Percentiles rank a stretch among this genome's conserved stretches.
Conservation (phyloP, 2,113 vertebrate species). For the Rhea americana region DNA sequence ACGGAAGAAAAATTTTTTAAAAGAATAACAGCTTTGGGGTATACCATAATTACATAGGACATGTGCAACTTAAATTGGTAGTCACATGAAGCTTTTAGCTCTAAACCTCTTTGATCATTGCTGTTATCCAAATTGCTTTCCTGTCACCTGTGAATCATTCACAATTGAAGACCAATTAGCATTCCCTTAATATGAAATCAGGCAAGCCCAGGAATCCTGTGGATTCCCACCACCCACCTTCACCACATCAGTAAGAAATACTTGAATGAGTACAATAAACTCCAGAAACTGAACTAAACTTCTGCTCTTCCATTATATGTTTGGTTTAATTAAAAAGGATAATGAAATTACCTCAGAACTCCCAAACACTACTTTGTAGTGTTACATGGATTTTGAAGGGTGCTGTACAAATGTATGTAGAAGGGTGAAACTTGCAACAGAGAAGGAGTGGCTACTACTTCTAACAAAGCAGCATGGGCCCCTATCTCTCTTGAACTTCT, state of each 20-base stretch:
- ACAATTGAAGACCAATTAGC: neutral
- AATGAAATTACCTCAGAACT: neutral
- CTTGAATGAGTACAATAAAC: neutral
- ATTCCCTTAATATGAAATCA: neutral
- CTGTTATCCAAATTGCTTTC: neutral
- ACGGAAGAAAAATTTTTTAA: neutral
- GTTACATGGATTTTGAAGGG: too few species aligned
- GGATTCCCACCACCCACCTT: neutral
- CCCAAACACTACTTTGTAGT: too few species aligned
- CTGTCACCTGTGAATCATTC: neutral
- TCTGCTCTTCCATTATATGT: neutral
- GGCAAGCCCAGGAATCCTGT: neutral
- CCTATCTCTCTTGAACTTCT: neutral
- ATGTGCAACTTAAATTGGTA: neutral
- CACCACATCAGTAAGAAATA: neutral
- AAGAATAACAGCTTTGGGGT: neutral
- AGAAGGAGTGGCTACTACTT: too few species aligned
- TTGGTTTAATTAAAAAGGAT: neutral
- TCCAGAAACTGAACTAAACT: neutral
- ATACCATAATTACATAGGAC: neutral
- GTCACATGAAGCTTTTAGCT: accelerated
- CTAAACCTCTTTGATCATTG: neutral
- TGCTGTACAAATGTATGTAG: too few species aligned
- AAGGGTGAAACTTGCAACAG: too few species aligned
- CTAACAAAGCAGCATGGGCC: accelerated